Evolutionary conservation across 2,888 invertebrate species (phyloP).

Genomic region (Drosophila lutescens): DNA sequence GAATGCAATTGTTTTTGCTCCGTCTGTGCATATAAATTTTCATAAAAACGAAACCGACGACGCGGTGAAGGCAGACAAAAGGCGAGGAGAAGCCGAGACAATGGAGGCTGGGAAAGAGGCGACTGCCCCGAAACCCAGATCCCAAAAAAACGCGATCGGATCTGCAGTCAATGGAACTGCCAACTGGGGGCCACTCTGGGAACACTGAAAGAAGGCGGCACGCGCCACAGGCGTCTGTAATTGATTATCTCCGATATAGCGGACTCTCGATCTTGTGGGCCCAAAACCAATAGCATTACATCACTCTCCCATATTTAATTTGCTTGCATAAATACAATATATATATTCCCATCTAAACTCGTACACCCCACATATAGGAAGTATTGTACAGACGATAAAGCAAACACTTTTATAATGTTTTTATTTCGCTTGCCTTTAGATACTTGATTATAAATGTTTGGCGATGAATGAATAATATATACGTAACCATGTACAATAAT

Average conservation of each 20-base stretch:
- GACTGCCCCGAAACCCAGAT: constrained; percentile 38
- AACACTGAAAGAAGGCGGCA: constrained; percentile 34
- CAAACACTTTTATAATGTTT: constrained; percentile 21
- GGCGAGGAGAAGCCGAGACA: constrained; percentile 31
- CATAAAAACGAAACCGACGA: constrained; percentile 35
- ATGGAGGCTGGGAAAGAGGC: constrained; percentile 47
- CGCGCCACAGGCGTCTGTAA: constrained; percentile 56
- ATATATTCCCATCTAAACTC: constrained; percentile 38
- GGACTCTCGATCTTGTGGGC: constrained; percentile 16
- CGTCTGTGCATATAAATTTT: constrained; percentile 26
- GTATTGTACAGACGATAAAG: constrained; percentile 29
- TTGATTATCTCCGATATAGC: constrained; percentile 50
- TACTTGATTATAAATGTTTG: constrained; percentile 34
- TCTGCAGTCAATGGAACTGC: constrained; percentile 42
- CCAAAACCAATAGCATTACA: constrained; percentile 39
- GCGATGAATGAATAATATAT: constrained; percentile 28
- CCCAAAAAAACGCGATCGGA: constrained; percentile 43
- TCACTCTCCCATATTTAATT: constrained; percentile 38
- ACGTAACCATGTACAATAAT: constrained; percentile 25
- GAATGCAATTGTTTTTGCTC: constrained; percentile 28
- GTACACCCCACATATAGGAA: constrained; percentile 34
- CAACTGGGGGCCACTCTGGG: constrained; percentile 19
- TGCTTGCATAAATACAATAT: constrained; percentile 36
- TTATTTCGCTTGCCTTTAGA: constrained; percentile 14
- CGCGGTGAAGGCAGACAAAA: constrained; percentile 31